Percentiles rank a stretch among this genome's conserved stretches.
phyloP scores from a whole-genome alignment of 2,888 invertebrate genomes.

The Spicauda simplicius region DNA sequence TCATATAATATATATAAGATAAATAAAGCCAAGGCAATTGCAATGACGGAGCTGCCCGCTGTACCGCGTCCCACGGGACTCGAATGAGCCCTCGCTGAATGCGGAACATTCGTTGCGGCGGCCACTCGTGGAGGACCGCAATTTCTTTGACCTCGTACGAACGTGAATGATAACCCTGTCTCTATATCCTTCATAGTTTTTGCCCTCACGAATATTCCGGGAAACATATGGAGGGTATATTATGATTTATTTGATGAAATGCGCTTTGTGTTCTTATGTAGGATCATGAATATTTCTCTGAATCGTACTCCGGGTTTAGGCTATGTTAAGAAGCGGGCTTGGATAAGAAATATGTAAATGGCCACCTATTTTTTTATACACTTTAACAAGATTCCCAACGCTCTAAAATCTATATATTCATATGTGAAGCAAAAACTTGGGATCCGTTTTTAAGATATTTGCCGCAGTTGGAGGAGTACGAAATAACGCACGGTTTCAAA shows the following conservation, averaged over 20 bases:
- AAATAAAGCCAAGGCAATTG: slow-evolving; percentile 66
- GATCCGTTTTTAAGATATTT: no score
- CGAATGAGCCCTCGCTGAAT: slow-evolving; percentile 64
- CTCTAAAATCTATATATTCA: no score
- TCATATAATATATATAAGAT: slow-evolving; percentile 67
- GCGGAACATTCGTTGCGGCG: slow-evolving; percentile 50
- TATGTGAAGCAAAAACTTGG: no score
- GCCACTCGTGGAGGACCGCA: slow-evolving; percentile 39
- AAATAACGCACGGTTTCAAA: no score
- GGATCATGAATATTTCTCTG: not conserved
- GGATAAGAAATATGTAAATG: no score
- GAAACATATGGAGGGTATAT: slow-evolving; percentile 13
- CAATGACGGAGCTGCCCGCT: slow-evolving; percentile 57
- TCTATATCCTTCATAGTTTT: slow-evolving; percentile 15
- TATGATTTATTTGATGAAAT: slow-evolving; percentile 14
- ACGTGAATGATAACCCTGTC: slow-evolving; percentile 19
- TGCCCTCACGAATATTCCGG: slow-evolving; percentile 12
- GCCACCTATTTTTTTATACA: no score
- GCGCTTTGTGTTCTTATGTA: slow-evolving; percentile 6
- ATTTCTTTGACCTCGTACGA: slow-evolving; percentile 38
- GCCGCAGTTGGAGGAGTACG: no score
- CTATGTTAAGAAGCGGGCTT: no score
- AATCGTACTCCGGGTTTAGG: not conserved
- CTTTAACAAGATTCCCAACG: no score
- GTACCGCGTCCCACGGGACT: slow-evolving; percentile 67